These are phyloP conservation scores for Dolichomitus sp. DNA, from an alignment of 2,888 invertebrate genomes.

Conservation along the genomic window DNA sequence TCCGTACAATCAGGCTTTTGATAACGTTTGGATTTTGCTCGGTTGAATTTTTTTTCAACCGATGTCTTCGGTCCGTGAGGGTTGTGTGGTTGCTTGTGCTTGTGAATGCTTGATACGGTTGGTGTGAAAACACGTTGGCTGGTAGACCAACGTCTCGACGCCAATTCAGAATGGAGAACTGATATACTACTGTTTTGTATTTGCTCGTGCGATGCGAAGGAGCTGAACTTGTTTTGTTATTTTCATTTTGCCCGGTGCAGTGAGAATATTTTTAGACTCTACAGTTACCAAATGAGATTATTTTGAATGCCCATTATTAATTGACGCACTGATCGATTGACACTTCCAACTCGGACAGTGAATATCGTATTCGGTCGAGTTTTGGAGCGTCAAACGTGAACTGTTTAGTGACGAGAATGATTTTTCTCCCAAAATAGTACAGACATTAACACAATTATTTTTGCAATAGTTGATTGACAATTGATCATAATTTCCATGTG, in stretches of 20 bases:
- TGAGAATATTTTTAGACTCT: conserved; percentile 47
- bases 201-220: conserved; percentile 50
- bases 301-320: conserved; percentile 49
- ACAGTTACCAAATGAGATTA: conserved; percentile 27
- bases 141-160: conserved; percentile 57
- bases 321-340: conserved; percentile 16
- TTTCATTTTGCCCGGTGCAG: conserved; percentile 38
- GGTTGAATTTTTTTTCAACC: conserved; percentile 47
- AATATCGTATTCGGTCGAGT: conserved; percentile 53
- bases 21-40: conserved; percentile 53
- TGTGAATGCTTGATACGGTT: conserved; percentile 39
- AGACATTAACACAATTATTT: conserved; percentile 3
- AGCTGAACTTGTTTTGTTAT: conserved; percentile 37
- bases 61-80: conserved; percentile 42
- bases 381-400: conserved; percentile 11
- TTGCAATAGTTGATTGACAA: conserved; percentile 25
- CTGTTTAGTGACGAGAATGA: conserved; percentile 20
- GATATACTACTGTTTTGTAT: conserved; percentile 35
- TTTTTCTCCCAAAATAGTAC: conserved; percentile 40
- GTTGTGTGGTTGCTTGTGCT: conserved; percentile 44
- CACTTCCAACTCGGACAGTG: conserved; percentile 41
- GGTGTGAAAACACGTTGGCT: conserved; percentile 59
- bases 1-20: conserved; percentile 49
- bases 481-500: conserved; percentile 16
- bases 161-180: conserved; percentile 41